These are phyloP conservation scores for Onychostruthus taczanowskii DNA, from an alignment of 2,113 vertebrate genomes.

Conservation along the genomic window DNA sequence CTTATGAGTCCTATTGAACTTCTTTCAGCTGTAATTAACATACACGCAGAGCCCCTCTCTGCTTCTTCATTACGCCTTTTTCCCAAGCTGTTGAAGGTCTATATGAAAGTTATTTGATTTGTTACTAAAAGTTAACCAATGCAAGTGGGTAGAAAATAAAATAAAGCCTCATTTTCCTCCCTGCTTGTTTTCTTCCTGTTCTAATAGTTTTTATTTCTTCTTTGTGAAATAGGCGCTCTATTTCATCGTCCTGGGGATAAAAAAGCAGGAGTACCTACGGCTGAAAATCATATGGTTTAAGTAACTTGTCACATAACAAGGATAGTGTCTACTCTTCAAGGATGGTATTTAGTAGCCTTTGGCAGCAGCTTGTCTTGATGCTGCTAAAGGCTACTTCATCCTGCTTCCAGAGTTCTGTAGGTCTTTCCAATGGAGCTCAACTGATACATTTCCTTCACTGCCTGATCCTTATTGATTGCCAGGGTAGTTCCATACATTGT, in stretches of 20 bases:
- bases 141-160: background rate
- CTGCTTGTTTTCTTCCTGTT: background rate
- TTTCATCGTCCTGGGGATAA: background rate
- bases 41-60: accelerated
- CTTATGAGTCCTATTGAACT: background rate
- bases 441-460: background rate
- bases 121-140: background rate
- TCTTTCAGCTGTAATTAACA: background rate
- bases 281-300: background rate
- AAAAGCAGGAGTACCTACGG: background rate
- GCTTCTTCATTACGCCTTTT: background rate
- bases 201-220: background rate
- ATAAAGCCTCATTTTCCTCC: background rate
- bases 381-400: background rate
- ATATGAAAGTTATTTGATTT: background rate
- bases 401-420: background rate
- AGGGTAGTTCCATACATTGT: background rate
- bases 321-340: background rate
- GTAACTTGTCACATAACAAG: background rate
- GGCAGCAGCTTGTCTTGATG: background rate
- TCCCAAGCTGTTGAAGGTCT: background rate
- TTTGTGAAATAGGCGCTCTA: background rate
- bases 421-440: background rate
- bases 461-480: background rate
- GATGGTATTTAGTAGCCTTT: background rate